Percentiles rank a stretch among this genome's conserved stretches.
phyloP scores from a whole-genome alignment of 2,888 invertebrate species.

The Ophioninae sp. region DNA sequence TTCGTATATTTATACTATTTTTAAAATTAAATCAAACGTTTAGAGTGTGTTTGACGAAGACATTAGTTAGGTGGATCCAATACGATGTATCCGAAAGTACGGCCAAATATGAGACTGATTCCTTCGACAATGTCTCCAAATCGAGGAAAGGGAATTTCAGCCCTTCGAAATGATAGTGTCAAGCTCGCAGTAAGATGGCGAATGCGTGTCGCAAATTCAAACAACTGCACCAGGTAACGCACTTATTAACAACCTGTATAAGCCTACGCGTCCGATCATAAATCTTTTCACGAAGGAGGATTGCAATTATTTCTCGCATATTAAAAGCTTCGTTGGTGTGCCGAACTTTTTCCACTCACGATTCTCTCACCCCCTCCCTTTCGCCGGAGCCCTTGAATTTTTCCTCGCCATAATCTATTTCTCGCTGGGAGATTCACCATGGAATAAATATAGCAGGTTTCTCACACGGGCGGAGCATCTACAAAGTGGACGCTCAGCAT shows the following conservation, averaged over 20 bases:
- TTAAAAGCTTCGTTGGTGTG: conserved; percentile 75
- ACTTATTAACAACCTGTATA: conserved; percentile 72
- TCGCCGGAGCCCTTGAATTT: conserved; percentile 38
- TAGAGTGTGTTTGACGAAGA: too few species aligned
- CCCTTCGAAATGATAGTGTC: neutral
- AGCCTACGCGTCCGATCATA: conserved; percentile 68
- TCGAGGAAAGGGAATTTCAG: too few species aligned
- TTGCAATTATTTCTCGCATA: conserved; percentile 77
- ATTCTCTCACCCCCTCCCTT: conserved; percentile 34
- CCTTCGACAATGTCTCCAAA: too few species aligned
- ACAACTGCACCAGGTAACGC: conserved; percentile 65
- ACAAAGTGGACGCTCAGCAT: conserved; percentile 38
- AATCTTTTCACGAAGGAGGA: conserved; percentile 75
- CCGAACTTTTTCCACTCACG: conserved; percentile 60
- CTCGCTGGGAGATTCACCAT: conserved; percentile 23
- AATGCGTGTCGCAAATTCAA: conserved; percentile 57
- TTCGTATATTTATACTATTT: too few species aligned
- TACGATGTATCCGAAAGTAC: too few species aligned
- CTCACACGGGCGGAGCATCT: conserved; percentile 7
- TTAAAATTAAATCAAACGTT: too few species aligned
- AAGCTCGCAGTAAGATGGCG: conserved; percentile 40
- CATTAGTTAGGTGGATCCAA: too few species aligned
- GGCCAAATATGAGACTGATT: too few species aligned
- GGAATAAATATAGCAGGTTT: conserved; percentile 54
- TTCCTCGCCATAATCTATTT: conserved; percentile 58